A percentile compares a stretch with the other conserved stretches of the same genome.
phyloP scores from a whole-genome alignment of 2,113 vertebrate species.

The Myxocyprinus asiaticus region DNA sequence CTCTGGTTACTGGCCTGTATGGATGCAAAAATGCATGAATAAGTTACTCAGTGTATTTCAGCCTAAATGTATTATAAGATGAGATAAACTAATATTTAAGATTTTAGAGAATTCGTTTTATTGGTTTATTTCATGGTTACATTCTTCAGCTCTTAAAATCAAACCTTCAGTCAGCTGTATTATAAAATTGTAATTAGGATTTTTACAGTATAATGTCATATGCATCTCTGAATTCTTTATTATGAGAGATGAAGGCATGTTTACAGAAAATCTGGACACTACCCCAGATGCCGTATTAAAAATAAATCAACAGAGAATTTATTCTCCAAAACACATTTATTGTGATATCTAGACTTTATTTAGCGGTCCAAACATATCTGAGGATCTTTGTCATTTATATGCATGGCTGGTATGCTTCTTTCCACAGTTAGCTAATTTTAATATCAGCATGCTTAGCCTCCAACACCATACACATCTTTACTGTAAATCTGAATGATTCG shows the following conservation, averaged over 20 bases:
- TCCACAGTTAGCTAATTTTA: neutral
- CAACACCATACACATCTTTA: neutral
- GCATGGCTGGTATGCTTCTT: neutral
- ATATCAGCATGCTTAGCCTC: neutral
- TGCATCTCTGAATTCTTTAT: too few species aligned
- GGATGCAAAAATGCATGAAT: neutral
- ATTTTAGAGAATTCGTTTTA: neutral
- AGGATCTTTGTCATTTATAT: conserved; percentile 3
- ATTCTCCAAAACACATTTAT: conserved; percentile 18
- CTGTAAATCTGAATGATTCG: neutral
- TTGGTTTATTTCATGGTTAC: neutral
- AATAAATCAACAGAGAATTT: conserved; percentile 2
- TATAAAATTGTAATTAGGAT: neutral
- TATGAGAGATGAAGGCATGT: neutral
- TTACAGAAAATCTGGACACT: conserved; percentile 2
- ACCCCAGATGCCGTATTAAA: neutral
- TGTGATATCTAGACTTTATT: neutral
- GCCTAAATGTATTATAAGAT: neutral
- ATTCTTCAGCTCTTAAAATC: neutral
- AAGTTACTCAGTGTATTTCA: neutral
- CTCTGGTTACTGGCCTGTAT: neutral
- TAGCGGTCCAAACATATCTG: neutral
- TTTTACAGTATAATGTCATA: neutral
- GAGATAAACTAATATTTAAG: neutral
- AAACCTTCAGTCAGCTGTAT: neutral